Base-by-base conservation (phyloP, 2,888 invertebrate genomes). In the Caenorhabditis afra region DNA sequence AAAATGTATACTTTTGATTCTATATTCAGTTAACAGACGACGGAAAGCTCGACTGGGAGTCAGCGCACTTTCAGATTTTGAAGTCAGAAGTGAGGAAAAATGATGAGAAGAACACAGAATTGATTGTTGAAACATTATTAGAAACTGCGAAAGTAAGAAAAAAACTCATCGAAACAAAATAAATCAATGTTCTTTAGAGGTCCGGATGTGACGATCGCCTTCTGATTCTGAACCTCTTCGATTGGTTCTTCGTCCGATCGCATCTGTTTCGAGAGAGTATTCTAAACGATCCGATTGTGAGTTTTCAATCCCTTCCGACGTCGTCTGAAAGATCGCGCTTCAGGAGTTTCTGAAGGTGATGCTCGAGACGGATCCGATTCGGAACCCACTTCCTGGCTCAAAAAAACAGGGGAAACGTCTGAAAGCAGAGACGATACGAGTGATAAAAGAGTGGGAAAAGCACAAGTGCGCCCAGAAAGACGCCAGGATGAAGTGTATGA, bases 241-340 rank as follows among this genome's bases (percentile, higher is more conserved):
- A 88, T 47, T 81, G 83, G 52, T 89, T 88, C 73, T 89, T 89
- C 64, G 75, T 80, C 20, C 58, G 83, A 20, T 84, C 82, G 1
- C 70, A 77, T 16, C 59, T 53, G 14, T 89, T 89, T 50, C 82
- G 88, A 12, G 8, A 70, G 1, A 64, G 70, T 8, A 53, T 88
- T 35, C 59, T 87, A 12, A 79, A 86, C 37, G 74, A 76, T 29
- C 58, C 87, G 14, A 70, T 81, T 58, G 88, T 87, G 2, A 47
- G 75, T 22, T 58, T n/a, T 18, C 0, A 16, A 22, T 22, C 22
- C 35, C 41, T 12, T 37, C n/a, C 14, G n/a, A 59, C 47, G 22
- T 14, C n/a, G 39, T 37, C 18, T 45, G 29, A 29, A n/a, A n/a
- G 4, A 29, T 29, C 29, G 7, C 3, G 7, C 29, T 78, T 8